Evolutionary conservation across 1,140 invertebrate genomes (phyloP).

Genomic region (Drosophila kikkawai): DNA sequence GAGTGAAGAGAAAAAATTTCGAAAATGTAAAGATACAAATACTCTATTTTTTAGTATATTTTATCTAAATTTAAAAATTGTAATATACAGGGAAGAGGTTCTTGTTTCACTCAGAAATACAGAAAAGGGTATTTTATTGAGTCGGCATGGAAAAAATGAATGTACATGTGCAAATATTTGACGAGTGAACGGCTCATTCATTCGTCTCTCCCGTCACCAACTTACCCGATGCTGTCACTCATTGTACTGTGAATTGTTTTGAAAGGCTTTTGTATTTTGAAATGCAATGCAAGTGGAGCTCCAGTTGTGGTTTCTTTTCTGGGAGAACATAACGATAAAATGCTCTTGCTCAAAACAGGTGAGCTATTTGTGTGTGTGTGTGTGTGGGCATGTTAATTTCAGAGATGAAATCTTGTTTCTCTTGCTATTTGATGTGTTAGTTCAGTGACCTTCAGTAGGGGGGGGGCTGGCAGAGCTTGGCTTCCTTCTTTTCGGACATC

Average conservation of each 20-base stretch:
- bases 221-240: constrained; percentile 24
- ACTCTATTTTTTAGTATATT: constrained; percentile 4
- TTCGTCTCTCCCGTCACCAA: constrained; percentile 12
- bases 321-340: constrained; percentile 7
- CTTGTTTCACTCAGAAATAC: too few species aligned
- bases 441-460: constrained; percentile 20
- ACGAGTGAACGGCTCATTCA: constrained; percentile 42
- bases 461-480: neutral
- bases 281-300: constrained; percentile 41
- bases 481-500: constrained; percentile 35
- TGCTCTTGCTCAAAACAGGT: constrained; percentile 10
- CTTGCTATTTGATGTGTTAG: constrained; percentile 2
- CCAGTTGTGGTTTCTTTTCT: constrained; percentile 40
- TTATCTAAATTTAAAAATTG: neutral
- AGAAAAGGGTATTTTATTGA: neutral
- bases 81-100: neutral
- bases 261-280: constrained; percentile 55
- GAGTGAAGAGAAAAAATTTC: constrained; percentile 10
- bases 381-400: constrained; percentile 9
- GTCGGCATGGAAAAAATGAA: neutral
- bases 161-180: constrained; percentile 28
- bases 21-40: neutral
- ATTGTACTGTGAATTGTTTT: constrained; percentile 33
- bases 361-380: constrained; percentile 17
- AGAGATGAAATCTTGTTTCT: constrained; percentile 10